Percentiles rank a stretch among this genome's conserved stretches.
These are phyloP conservation scores for Trachymyrmex cornetzi DNA, from an alignment of 1,140 invertebrate species.

Conservation along the genomic window DNA sequence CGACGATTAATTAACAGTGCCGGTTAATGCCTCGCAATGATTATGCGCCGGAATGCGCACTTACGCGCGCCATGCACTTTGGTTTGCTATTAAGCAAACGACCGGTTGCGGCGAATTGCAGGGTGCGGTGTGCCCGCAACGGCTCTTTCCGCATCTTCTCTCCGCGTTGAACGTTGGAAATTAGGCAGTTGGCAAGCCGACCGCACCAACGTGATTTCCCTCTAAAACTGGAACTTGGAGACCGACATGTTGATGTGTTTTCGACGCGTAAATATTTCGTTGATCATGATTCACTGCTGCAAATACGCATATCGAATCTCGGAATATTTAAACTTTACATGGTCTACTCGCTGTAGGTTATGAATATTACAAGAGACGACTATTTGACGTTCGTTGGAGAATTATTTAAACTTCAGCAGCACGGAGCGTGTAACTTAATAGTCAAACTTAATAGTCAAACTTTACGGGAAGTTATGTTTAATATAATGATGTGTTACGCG, in stretches of 20 bases:
- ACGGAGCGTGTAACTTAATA: not conserved
- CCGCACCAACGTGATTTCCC: not conserved
- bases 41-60: slow-evolving; percentile 50
- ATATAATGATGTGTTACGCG: slow-evolving; percentile 26
- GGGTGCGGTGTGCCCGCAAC: not conserved
- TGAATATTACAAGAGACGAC: not conserved
- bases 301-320: not conserved
- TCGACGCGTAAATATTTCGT: not conserved
- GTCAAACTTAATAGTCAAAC: not conserved
- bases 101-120: not conserved
- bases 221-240: not conserved
- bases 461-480: not conserved
- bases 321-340: not conserved
- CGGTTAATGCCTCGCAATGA: slow-evolving; percentile 65
- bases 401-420: slow-evolving; percentile 17
- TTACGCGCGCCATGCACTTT: slow-evolving; percentile 4
- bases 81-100: not conserved
- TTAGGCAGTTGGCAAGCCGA: slow-evolving; percentile 3
- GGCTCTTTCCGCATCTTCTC: not conserved
- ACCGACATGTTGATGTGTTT: not conserved
- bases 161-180: not conserved
- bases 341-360: not conserved
- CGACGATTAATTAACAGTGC: slow-evolving; percentile 66
- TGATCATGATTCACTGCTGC: not conserved
- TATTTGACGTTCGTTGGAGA: not conserved